These are phyloP conservation scores for Cyclina sinensis DNA, from an alignment of 1,140 invertebrate genomes.

Conservation along the genomic window DNA sequence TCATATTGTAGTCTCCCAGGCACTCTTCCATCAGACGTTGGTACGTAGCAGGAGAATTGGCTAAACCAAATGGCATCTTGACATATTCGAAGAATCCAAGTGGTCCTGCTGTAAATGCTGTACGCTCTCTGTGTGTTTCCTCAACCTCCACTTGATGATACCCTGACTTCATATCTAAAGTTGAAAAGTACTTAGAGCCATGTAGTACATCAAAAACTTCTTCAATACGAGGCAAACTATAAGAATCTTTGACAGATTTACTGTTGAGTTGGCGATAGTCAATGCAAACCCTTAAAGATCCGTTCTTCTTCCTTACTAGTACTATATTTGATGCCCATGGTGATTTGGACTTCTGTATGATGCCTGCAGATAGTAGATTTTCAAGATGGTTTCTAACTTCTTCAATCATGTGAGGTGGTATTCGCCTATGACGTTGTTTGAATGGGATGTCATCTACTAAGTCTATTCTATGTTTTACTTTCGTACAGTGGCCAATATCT, in stretches of 20 bases:
- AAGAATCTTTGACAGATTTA: slow-evolving; percentile 13
- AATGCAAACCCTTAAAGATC: background rate
- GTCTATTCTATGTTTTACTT: slow-evolving; percentile 52
- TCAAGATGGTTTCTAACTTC: slow-evolving; percentile 52
- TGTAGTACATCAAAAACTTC: background rate
- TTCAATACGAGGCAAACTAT: slow-evolving; percentile 8
- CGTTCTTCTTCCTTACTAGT: slow-evolving; percentile 28
- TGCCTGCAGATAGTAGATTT: slow-evolving; percentile 21
- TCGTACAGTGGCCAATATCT: slow-evolving; percentile 33
- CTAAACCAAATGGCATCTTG: too few species aligned
- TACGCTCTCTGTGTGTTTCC: too few species aligned
- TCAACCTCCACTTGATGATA: too few species aligned
- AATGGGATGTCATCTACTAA: slow-evolving; percentile 41
- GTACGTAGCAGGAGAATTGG: too few species aligned
- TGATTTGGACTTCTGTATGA: slow-evolving; percentile 46
- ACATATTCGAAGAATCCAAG: too few species aligned
- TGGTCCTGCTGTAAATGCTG: too few species aligned
- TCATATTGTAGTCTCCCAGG: too few species aligned
- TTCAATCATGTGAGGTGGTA: slow-evolving; percentile 45
- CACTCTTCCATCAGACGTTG: too few species aligned
- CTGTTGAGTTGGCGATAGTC: too few species aligned
- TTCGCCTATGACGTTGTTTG: slow-evolving; percentile 37
- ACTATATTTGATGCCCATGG: slow-evolving; percentile 52
- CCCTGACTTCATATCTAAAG: slow-evolving; percentile 82
- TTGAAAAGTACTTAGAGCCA: slow-evolving; percentile 35